Evolutionary conservation across 2,113 vertebrate species (phyloP).

Genomic region (Erythrocercus mccallii): DNA sequence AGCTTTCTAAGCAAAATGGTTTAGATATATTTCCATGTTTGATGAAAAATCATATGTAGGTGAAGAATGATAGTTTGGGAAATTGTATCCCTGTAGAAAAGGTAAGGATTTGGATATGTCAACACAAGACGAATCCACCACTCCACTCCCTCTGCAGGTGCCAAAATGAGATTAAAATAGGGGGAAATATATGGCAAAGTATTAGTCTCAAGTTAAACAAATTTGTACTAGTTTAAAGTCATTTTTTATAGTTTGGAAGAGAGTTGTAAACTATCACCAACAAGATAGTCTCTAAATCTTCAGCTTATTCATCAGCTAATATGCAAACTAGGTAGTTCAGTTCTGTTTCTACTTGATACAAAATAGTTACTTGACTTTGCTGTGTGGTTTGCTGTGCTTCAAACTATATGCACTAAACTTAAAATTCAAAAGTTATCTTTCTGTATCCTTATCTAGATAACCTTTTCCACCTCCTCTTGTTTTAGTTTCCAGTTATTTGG

Average conservation of each 20-base stretch:
- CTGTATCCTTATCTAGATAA: neutral
- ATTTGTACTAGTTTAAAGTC: neutral
- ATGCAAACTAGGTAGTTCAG: neutral
- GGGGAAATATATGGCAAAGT: neutral
- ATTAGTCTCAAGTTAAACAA: neutral
- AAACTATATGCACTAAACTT: neutral
- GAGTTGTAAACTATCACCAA: neutral
- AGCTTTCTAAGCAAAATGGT: neutral
- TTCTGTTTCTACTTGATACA: neutral
- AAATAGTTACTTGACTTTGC: neutral
- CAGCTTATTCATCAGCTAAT: neutral
- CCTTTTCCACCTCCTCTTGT: neutral
- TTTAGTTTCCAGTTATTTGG: neutral
- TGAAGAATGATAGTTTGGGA: neutral
- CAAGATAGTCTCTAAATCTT: neutral
- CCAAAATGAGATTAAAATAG: neutral
- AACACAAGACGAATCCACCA: neutral
- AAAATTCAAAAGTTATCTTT: neutral
- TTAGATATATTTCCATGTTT: neutral
- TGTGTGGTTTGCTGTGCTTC: neutral
- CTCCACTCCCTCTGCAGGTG: neutral
- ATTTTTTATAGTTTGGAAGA: neutral
- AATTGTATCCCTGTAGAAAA: neutral
- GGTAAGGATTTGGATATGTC: neutral
- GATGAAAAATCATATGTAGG: neutral